Conservation (phyloP, 2,888 invertebrate genomes). For the Anthophora plumipes region DNA sequence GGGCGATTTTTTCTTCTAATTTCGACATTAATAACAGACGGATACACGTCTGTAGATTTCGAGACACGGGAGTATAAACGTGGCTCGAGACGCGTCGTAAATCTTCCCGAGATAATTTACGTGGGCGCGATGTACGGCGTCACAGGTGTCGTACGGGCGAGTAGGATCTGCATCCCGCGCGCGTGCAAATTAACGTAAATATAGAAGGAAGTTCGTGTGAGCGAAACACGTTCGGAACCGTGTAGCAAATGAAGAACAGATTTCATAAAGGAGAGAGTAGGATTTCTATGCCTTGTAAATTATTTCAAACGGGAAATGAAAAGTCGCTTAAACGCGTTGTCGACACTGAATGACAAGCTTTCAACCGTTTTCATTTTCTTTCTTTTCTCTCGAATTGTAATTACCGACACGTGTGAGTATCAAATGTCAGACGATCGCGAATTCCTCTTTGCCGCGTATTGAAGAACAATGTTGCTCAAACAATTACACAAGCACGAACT, state of each 20-base stretch:
- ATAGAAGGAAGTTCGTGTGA: constrained; percentile 23
- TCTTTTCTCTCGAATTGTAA: not conserved
- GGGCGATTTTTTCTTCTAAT: constrained; percentile 31
- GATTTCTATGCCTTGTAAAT: constrained; percentile 22
- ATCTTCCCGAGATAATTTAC: constrained; percentile 49
- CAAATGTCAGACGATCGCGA: not conserved
- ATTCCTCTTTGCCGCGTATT: too few species aligned
- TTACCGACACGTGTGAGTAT: not conserved
- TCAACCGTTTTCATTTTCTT: too few species aligned
- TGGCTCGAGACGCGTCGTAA: constrained; percentile 39
- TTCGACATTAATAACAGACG: constrained; percentile 46
- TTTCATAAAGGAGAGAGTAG: constrained; percentile 23
- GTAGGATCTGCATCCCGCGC: constrained; percentile 17
- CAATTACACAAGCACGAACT: not conserved
- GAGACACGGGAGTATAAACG: constrained; percentile 22
- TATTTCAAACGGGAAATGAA: constrained; percentile 4
- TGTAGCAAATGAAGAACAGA: constrained; percentile 28
- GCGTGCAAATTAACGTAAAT: constrained; percentile 36
- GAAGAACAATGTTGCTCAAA: not conserved
- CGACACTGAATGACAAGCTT: not conserved
- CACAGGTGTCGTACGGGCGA: constrained; percentile 26
- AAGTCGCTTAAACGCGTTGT: not conserved
- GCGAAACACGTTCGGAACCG: constrained; percentile 1
- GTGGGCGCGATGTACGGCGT: constrained; percentile 57
- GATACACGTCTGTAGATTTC: constrained; percentile 19